Evolutionary conservation across 2,797 vertebrate genomes (phyloP), one percentile per base, ranked within the genome.

Genomic region (Macropodus opercularis): DNA sequence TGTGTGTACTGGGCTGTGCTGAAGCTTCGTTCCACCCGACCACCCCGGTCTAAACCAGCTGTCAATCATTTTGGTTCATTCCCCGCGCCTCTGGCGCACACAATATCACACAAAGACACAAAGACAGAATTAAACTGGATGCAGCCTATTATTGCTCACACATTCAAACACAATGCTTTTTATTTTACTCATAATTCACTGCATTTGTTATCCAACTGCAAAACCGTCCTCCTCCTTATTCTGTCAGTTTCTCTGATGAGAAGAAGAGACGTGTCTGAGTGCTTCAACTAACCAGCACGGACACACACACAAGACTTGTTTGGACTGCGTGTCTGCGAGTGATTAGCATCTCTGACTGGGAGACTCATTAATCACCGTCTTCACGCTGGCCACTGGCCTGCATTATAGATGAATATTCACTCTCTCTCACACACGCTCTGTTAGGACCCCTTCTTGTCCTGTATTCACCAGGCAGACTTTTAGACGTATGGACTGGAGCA

Each of bases 21-120:
- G 51, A 73, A 79, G 69, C 59, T 53, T 48, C n/a, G 81, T 87
- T 87, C 81, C 85, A 80, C 62, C 31, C 42, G 80, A 87, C 77
- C 69, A 78, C 72, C 46, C 40, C 6, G 60, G 77, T 81, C 78
- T 65, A 72, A 73, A 70, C 75, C 63, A 60, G 50, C 72, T 83
- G 84, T 82, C 88, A 83, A 60, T 87, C 86, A 86, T 55, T 38
- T 36, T 36, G 27, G 29, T 43, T 18, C 62, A 59, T n/a, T 44
- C 52, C 11, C 40, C 17, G 2, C 26, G 15, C 12, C 18, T 47
- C 29, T 7, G 2, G 22, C 36, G 29, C 7, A 21, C 22, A 39
- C 32, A 51, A 13, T 38, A 22, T 44, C 41, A 41, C 12, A 31
- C 23, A 50, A 12, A 47, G 6, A 6, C 3, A 54, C 38, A 38